Evolutionary conservation across 2,113 vertebrate species (phyloP).

Genomic region (Haemorhous mexicanus): DNA sequence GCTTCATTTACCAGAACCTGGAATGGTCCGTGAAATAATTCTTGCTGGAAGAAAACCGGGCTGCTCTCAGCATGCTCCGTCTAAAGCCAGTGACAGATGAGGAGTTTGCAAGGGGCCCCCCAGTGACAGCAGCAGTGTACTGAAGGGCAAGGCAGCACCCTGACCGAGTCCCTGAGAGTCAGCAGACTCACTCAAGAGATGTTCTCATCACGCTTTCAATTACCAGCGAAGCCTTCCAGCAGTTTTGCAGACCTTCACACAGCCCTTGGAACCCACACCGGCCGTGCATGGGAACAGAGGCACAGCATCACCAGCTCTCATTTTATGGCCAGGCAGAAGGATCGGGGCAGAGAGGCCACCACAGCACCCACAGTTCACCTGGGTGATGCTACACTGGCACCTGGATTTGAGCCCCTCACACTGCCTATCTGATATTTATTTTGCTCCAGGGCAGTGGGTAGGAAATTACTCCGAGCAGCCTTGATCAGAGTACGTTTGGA

Average conservation of each 20-base stretch:
- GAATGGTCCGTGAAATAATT: not conserved
- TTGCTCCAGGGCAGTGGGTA: not conserved
- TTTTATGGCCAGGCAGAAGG: not conserved
- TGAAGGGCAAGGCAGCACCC: not conserved
- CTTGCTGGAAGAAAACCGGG: not conserved
- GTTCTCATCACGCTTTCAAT: not conserved
- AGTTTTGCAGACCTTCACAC: not conserved
- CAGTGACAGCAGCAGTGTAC: not conserved
- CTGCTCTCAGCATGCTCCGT: not conserved
- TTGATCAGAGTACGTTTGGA: not conserved
- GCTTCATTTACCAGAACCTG: slow-evolving; percentile 5
- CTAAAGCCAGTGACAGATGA: not conserved
- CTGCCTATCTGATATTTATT: not conserved
- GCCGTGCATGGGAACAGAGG: not conserved
- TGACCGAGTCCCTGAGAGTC: not conserved
- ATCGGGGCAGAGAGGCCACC: not conserved
- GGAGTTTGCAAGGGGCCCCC: not conserved
- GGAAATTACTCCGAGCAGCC: not conserved
- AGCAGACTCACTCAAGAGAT: not conserved
- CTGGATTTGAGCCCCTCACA: not conserved
- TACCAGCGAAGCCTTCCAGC: not conserved
- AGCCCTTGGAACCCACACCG: rapidly evolving
- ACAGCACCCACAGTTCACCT: not conserved
- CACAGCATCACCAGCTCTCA: not conserved
- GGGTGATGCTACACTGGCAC: rapidly evolving